Conservation (phyloP, 2,888 invertebrate genomes). For the Tenthredo livida region DNA sequence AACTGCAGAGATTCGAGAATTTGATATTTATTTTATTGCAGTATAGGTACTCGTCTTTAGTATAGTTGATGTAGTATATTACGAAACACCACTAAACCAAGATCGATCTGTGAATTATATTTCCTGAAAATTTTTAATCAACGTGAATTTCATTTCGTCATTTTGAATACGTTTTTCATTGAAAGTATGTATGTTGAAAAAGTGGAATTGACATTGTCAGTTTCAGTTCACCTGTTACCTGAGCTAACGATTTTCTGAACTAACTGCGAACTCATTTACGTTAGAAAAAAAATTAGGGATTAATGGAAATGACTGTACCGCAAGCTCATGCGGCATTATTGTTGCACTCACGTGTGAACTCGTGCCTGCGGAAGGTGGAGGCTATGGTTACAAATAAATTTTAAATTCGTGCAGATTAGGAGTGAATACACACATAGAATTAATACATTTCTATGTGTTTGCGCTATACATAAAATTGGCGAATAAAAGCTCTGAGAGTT, state of each 20-base stretch:
- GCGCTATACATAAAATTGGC: not conserved
- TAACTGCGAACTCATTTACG: not conserved
- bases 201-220: too few relatives aligned
- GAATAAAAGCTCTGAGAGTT: constrained; percentile 2
- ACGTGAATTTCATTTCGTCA: too few relatives aligned
- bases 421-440: not conserved
- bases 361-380: not conserved
- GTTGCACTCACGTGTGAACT: not conserved
- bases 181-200: too few relatives aligned
- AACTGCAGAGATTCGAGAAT: not conserved
- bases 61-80: not conserved
- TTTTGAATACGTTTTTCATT: too few relatives aligned
- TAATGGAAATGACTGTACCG: not conserved
- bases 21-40: not conserved
- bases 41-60: not conserved
- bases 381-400: not conserved
- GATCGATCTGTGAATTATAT: too few relatives aligned
- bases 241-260: not conserved
- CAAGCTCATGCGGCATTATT: not conserved
- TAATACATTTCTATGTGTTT: not conserved
- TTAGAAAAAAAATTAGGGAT: not conserved
- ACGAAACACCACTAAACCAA: not conserved
- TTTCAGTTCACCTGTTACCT: not conserved
- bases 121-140: too few relatives aligned
- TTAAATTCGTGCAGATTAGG: not conserved